These are phyloP conservation scores for Heliconius hermathena DNA, from an alignment of 1,140 invertebrate genomes.

Conservation along the genomic window DNA sequence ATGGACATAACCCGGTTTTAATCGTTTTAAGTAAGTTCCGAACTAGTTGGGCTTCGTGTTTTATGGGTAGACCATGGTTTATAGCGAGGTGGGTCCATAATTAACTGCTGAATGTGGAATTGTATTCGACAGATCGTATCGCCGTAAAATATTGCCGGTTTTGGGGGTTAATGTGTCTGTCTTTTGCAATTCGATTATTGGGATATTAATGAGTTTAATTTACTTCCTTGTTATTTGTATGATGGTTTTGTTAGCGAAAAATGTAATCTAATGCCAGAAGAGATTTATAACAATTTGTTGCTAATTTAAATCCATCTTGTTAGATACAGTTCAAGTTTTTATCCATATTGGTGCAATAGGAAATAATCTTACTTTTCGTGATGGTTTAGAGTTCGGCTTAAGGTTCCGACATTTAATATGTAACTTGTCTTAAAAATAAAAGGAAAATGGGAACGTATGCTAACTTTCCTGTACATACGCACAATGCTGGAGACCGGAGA, in stretches of 20 bases:
- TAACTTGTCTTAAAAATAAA: too few relatives aligned
- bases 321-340: too few relatives aligned
- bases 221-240: background rate
- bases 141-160: slow-evolving; percentile 19
- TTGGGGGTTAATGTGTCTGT: slow-evolving; percentile 25
- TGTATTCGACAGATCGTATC: slow-evolving; percentile 40
- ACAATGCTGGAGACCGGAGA: too few relatives aligned
- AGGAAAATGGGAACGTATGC: too few relatives aligned
- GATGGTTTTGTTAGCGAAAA: background rate
- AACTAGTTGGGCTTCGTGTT: slow-evolving; percentile 19
- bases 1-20: background rate
- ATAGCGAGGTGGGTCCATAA: slow-evolving; percentile 35
- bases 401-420: too few relatives aligned
- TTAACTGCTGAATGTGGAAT: slow-evolving; percentile 37
- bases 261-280: background rate
- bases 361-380: too few relatives aligned
- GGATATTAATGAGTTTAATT: slow-evolving; percentile 14
- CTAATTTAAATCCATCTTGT: too few relatives aligned
- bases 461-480: too few relatives aligned
- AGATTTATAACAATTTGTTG: too few relatives aligned
- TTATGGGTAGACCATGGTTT: slow-evolving; percentile 29
- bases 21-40: slow-evolving; percentile 45
- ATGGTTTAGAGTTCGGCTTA: too few relatives aligned
- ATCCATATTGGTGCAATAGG: too few relatives aligned
- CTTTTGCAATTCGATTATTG: slow-evolving; percentile 24